Conservation (phyloP, 2,888 invertebrate species). For the Dermolepida albohirtum region DNA sequence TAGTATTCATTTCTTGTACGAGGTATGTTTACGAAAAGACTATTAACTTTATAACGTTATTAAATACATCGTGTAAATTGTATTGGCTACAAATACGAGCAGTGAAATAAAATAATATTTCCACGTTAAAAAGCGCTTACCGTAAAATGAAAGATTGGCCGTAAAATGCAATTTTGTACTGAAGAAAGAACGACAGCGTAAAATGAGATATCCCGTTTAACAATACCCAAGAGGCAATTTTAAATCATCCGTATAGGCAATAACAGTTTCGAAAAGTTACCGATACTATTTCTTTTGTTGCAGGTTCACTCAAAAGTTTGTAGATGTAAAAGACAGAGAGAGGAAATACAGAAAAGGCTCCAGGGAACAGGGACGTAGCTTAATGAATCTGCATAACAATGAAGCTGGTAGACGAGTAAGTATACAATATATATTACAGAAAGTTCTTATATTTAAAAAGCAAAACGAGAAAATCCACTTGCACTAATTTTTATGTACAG, state of each 20-base stretch:
- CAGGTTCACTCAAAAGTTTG: slow-evolving; percentile 94
- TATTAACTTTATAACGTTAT: too few species aligned
- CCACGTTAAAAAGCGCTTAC: slow-evolving; percentile 6
- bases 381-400: slow-evolving; percentile 99
- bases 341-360: slow-evolving; percentile 85
- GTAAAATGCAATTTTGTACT: slow-evolving; percentile 13
- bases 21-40: too few species aligned
- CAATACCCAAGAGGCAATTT: slow-evolving; percentile 30
- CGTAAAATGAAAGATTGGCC: slow-evolving; percentile 17
- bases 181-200: slow-evolving; percentile 21
- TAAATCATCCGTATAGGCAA: slow-evolving; percentile 29
- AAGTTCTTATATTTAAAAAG: too few species aligned
- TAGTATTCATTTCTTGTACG: too few species aligned
- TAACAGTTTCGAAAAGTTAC: slow-evolving; percentile 32
- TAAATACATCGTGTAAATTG: too few species aligned
- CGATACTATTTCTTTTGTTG: slow-evolving; percentile 49
- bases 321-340: slow-evolving; percentile 93
- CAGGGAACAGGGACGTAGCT: slow-evolving; percentile 83
- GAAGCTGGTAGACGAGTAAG: slow-evolving; percentile 96
- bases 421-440: slow-evolving; percentile 43
- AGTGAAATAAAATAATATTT: too few species aligned
- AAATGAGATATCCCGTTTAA: slow-evolving; percentile 31
- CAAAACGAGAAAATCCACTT: too few species aligned
- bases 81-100: too few species aligned
- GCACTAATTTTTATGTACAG: too few species aligned